phyloP scores from a whole-genome alignment of 2,888 invertebrate genomes.

The Xiphydria camelus region DNA sequence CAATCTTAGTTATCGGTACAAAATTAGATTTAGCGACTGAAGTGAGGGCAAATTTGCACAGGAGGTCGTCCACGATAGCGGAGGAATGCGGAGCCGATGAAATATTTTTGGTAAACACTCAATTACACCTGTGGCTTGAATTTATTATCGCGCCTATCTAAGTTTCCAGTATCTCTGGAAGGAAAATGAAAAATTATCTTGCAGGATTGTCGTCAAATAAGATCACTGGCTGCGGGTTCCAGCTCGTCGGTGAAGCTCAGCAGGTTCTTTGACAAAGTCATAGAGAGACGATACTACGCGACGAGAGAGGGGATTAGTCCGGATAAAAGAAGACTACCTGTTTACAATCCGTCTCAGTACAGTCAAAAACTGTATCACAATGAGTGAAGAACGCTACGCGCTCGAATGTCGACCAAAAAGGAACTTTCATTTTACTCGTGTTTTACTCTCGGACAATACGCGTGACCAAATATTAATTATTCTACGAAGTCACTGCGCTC shows the following conservation, averaged over 20 bases:
- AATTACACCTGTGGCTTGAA: too few relatives aligned
- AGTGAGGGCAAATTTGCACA: constrained; percentile 66
- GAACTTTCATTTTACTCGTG: too few relatives aligned
- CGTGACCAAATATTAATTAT: too few relatives aligned
- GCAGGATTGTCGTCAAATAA: constrained; percentile 66
- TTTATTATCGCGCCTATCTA: too few relatives aligned
- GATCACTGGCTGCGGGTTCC: constrained; percentile 90
- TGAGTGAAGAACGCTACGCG: constrained; percentile 39
- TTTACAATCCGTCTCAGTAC: constrained; percentile 59
- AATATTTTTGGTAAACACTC: constrained; percentile 72
- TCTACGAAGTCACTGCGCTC: too few relatives aligned
- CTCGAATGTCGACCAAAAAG: background rate
- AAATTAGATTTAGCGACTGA: constrained; percentile 87
- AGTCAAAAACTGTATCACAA: constrained; percentile 65
- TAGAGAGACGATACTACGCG: constrained; percentile 64
- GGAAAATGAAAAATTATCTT: constrained; percentile 23
- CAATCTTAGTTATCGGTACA: constrained; percentile 92
- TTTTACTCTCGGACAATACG: too few relatives aligned
- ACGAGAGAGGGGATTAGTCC: constrained; percentile 60
- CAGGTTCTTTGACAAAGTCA: constrained; percentile 90
- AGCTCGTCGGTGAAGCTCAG: constrained; percentile 92
- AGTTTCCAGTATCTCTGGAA: constrained; percentile 2
- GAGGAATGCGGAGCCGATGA: constrained; percentile 94
- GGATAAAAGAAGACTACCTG: constrained; percentile 60
- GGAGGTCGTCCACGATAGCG: constrained; percentile 72